phyloP scores from a whole-genome alignment of 2,113 vertebrate genomes.

The Vombatus ursinus region DNA sequence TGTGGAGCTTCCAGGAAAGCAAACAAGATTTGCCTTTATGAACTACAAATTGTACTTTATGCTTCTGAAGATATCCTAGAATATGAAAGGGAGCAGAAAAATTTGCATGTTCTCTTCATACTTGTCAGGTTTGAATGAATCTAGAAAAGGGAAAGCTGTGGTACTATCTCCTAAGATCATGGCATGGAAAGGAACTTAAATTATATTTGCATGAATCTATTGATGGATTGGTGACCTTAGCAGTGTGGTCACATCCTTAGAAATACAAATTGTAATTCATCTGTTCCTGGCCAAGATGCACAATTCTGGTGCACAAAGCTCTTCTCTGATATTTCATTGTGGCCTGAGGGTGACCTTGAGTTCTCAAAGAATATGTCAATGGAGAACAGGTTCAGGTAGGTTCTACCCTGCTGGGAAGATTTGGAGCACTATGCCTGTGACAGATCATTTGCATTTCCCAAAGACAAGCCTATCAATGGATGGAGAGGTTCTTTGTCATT shows the following conservation, averaged over 20 bases:
- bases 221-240: background rate
- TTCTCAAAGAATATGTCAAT: background rate
- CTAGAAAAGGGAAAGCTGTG: background rate
- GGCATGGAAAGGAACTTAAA: background rate
- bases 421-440: background rate
- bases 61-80: background rate
- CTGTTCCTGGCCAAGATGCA: background rate
- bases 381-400: background rate
- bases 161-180: background rate
- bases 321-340: background rate
- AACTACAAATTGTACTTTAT: slow-evolving; percentile 1
- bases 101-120: background rate
- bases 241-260: background rate
- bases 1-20: background rate
- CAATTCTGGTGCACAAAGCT: background rate
- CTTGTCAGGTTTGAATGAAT: background rate
- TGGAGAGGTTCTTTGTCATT: background rate
- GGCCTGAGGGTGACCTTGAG: background rate
- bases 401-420: background rate
- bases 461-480: background rate
- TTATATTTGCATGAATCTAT: background rate
- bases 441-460: background rate
- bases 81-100: background rate
- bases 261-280: background rate
- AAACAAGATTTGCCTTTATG: background rate